phyloP scores from a whole-genome alignment of 2,888 invertebrate species.

The Camptogramma bilineatum region DNA sequence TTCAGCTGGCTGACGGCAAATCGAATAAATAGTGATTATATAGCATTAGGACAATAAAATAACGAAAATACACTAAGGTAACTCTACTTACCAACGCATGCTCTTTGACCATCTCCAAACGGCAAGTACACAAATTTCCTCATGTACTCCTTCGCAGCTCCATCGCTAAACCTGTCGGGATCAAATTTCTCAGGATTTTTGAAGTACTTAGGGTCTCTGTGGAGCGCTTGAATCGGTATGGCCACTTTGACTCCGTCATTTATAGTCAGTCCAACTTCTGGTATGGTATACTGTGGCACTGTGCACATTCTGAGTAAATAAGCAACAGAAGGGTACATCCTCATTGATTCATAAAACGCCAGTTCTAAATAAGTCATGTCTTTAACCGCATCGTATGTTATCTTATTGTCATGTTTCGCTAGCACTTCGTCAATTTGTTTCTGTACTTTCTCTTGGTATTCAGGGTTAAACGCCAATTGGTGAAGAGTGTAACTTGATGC shows the following conservation, averaged over 20 bases:
- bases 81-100: constrained; percentile 72
- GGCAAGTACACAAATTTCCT: constrained; percentile 69
- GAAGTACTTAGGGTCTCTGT: constrained; percentile 73
- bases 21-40: too few species aligned
- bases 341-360: constrained; percentile 74
- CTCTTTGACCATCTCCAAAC: constrained; percentile 75
- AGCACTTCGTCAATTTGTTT: constrained; percentile 73
- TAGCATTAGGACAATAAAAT: too few species aligned
- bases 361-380: constrained; percentile 75
- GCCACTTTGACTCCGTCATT: constrained; percentile 64
- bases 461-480: constrained; percentile 75
- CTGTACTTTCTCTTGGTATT: constrained; percentile 73
- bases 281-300: constrained; percentile 70
- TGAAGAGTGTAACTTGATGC: constrained; percentile 79
- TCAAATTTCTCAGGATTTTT: constrained; percentile 66
- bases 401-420: constrained; percentile 62
- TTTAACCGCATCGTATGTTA: constrained; percentile 72
- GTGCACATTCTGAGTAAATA: constrained; percentile 69
- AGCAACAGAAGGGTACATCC: constrained; percentile 74
- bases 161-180: constrained; percentile 69
- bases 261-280: constrained; percentile 70
- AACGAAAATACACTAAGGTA: not conserved
- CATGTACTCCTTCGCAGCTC: constrained; percentile 57
- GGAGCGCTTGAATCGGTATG: constrained; percentile 73
- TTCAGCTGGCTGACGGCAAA: too few species aligned